Conservation (phyloP, 1,140 invertebrate species). For the Aethina tumida region DNA sequence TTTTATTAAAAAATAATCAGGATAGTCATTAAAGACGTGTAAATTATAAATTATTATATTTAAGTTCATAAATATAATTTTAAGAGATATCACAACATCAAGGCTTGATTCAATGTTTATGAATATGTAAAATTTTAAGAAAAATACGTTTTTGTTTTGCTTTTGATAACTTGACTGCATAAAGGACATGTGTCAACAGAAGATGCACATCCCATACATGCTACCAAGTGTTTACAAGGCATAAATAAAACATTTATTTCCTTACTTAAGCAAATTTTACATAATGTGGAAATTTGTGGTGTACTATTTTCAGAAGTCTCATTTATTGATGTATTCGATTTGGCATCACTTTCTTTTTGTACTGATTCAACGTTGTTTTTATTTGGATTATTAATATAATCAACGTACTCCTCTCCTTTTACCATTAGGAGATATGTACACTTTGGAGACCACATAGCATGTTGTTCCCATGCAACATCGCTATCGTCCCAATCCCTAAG, state of each 20-base stretch:
- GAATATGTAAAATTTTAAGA: too few species aligned
- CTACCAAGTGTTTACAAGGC: slow-evolving; percentile 80
- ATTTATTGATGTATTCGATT: background rate
- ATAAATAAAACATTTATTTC: slow-evolving; percentile 80
- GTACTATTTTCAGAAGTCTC: slow-evolving; percentile 9
- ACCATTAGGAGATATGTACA: slow-evolving; percentile 64
- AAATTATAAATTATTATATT: too few species aligned
- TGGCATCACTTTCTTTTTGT: slow-evolving; percentile 5
- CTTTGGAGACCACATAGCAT: slow-evolving; percentile 72
- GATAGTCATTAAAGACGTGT: too few species aligned
- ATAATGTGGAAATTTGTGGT: slow-evolving; percentile 35
- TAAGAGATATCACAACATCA: too few species aligned
- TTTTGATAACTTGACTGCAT: too few species aligned
- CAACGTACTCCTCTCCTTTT: slow-evolving; percentile 59
- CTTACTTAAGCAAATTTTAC: slow-evolving; percentile 70
- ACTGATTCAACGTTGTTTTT: slow-evolving; percentile 6
- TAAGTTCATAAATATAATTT: too few species aligned
- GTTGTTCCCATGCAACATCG: slow-evolving; percentile 82
- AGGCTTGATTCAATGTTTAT: too few species aligned
- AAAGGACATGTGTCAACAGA: slow-evolving; percentile 70
- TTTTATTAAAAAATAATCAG: too few species aligned
- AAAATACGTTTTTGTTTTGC: too few species aligned
- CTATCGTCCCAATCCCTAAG: slow-evolving; percentile 77
- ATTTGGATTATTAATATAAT: slow-evolving; percentile 17
- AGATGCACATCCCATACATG: slow-evolving; percentile 74